These are phyloP conservation scores for Corythornis madagascariensis DNA, from an alignment of 2,113 vertebrate genomes.

Conservation along the genomic window DNA sequence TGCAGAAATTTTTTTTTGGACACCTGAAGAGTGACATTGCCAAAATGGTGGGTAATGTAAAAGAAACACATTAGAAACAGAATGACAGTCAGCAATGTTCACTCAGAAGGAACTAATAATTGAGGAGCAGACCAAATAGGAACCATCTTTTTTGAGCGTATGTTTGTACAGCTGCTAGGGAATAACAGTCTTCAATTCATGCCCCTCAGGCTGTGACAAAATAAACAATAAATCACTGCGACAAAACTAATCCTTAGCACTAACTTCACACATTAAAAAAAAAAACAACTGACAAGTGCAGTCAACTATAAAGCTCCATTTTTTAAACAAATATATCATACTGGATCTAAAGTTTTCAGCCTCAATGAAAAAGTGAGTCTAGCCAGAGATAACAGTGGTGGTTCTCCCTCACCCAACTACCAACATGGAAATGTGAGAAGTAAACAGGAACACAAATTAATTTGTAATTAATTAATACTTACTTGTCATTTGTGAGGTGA, in stretches of 20 bases:
- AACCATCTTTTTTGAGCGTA: background rate
- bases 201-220: constrained; percentile 14
- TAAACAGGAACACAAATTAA: background rate
- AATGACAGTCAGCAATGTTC: constrained; percentile 32
- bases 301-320: background rate
- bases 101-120: constrained; percentile 41
- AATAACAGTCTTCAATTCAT: constrained; percentile 13
- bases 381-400: background rate
- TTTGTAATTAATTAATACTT: background rate
- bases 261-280: background rate
- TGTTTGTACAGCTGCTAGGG: constrained; percentile 42
- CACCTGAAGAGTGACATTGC: background rate
- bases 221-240: constrained; percentile 34
- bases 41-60: background rate
- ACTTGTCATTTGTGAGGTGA: background rate
- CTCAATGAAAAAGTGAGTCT: background rate
- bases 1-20: background rate
- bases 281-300: background rate
- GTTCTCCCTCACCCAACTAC: background rate
- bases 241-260: constrained; percentile 19
- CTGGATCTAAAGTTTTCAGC: background rate
- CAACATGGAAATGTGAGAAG: background rate
- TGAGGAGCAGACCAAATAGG: constrained; percentile 17
- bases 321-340: background rate
- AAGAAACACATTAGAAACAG: constrained; percentile 6